These are phyloP conservation scores for Sylvilagus floridanus DNA, from an alignment of 2,797 vertebrate genomes.

Conservation along the genomic window DNA sequence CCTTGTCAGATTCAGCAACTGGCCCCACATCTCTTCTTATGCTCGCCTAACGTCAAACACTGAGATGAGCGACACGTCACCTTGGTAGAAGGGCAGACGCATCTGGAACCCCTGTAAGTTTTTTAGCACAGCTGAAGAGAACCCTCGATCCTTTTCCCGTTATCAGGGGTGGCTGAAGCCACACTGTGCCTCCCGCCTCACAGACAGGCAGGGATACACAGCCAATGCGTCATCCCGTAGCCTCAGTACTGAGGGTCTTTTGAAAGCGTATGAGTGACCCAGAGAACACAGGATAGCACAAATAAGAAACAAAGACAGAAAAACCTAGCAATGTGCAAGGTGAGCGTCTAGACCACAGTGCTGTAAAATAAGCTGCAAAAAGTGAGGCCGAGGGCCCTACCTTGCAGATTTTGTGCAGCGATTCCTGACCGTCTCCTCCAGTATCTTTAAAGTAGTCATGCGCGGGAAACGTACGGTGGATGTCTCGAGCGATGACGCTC, in stretches of 20 bases:
- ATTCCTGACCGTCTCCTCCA: slow-evolving; percentile 97
- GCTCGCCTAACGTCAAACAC: slow-evolving; percentile 34
- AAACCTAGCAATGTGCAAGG: background rate
- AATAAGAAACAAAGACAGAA: slow-evolving; percentile 48
- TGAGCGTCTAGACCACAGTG: background rate
- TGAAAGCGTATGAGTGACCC: background rate
- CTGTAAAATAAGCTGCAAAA: slow-evolving; percentile 9
- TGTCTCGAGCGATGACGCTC: slow-evolving; percentile 96
- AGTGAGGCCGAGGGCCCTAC: slow-evolving; percentile 84
- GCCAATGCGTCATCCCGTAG: background rate
- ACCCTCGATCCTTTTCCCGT: background rate
- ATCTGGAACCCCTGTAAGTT: background rate
- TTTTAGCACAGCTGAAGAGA: background rate
- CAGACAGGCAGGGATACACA: background rate
- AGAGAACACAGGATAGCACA: background rate
- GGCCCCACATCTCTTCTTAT: background rate
- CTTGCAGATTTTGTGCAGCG: slow-evolving; percentile 99
- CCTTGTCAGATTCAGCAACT: background rate
- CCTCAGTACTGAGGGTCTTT: background rate
- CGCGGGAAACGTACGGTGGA: slow-evolving; percentile 98
- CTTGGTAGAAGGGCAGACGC: background rate
- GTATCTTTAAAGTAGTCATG: slow-evolving; percentile 99
- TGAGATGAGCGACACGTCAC: background rate
- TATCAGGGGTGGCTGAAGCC: background rate
- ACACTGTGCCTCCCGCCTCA: background rate